Conservation (phyloP, 2,888 invertebrate species). For the Clepsis dumicolana region DNA sequence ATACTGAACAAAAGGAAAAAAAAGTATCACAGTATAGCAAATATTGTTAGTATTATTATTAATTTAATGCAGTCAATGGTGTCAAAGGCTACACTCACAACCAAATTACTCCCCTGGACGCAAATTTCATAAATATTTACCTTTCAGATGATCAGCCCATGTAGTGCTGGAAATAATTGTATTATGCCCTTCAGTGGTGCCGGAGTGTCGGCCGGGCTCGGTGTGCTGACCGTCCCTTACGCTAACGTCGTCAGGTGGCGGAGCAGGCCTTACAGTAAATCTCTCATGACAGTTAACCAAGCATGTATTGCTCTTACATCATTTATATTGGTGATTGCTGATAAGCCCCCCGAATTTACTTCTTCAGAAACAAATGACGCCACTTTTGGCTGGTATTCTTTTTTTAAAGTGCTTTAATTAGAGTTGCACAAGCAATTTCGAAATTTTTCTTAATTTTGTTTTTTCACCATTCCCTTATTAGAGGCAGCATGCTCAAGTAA, state of each 20-base stretch:
- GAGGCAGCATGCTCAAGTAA: conserved; percentile 83
- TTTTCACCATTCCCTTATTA: conserved; percentile 50
- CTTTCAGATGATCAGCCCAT: conserved; percentile 57
- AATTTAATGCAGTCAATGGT: conserved; percentile 3
- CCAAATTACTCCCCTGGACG: conserved; percentile 55
- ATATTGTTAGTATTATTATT: neutral
- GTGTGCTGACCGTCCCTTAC: conserved; percentile 71
- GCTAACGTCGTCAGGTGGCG: conserved; percentile 79
- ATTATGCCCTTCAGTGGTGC: conserved; percentile 83
- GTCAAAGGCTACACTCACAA: conserved; percentile 45
- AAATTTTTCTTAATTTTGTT: neutral
- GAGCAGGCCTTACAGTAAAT: conserved; percentile 78
- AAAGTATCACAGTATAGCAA: neutral
- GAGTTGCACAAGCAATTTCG: neutral
- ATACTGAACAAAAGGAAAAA: neutral
- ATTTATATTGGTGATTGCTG: conserved; percentile 45
- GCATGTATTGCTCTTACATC: conserved; percentile 77
- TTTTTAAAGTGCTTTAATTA: neutral
- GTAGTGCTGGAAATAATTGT: conserved; percentile 82
- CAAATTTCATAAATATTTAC: conserved; percentile 66
- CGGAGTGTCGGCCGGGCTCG: conserved; percentile 84
- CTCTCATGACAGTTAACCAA: conserved; percentile 84
- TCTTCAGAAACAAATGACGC: neutral
- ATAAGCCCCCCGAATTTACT: conserved; percentile 14
- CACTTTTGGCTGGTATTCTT: neutral